phyloP scores from a whole-genome alignment of 2,888 invertebrate species.

The Leucophenga maculata region DNA sequence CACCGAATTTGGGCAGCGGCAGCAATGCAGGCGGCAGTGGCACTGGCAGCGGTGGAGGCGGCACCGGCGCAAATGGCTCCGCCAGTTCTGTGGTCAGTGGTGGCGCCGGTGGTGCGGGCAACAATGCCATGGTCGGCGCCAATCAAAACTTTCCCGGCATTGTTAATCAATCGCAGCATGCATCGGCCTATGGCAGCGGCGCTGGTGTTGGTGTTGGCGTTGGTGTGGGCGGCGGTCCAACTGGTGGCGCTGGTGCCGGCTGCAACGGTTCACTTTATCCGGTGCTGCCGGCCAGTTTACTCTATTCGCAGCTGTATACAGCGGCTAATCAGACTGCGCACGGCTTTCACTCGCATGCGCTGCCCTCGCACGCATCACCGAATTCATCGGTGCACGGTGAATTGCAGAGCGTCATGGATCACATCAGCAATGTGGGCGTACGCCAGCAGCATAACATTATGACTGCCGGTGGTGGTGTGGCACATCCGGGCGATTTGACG shows the following conservation, averaged over 20 bases:
- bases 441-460: slow-evolving; percentile 73
- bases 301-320: slow-evolving; percentile 88
- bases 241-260: slow-evolving; percentile 70
- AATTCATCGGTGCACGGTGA: slow-evolving; percentile 78
- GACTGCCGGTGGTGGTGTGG: slow-evolving; percentile 69
- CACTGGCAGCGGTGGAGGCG: slow-evolving; percentile 71
- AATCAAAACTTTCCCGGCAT: slow-evolving; percentile 74
- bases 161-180: slow-evolving; percentile 74
- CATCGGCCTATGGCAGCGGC: slow-evolving; percentile 69
- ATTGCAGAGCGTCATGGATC: slow-evolving; percentile 84
- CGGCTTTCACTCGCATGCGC: slow-evolving; percentile 81
- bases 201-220: slow-evolving; percentile 69
- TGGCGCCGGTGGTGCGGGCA: slow-evolving; percentile 48
- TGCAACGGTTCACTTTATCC: slow-evolving; percentile 84
- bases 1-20: slow-evolving; percentile 76
- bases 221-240: slow-evolving; percentile 53
- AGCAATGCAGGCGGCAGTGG: slow-evolving; percentile 71
- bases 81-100: slow-evolving; percentile 48
- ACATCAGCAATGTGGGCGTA: slow-evolving; percentile 79
- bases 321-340: slow-evolving; percentile 83
- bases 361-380: slow-evolving; percentile 77
- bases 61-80: slow-evolving; percentile 64
- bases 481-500: slow-evolving; percentile 70
- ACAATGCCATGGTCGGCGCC: slow-evolving; percentile 60
- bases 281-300: slow-evolving; percentile 84